phyloP scores from a whole-genome alignment of 2,888 invertebrate genomes.

The Eilema caniola region DNA sequence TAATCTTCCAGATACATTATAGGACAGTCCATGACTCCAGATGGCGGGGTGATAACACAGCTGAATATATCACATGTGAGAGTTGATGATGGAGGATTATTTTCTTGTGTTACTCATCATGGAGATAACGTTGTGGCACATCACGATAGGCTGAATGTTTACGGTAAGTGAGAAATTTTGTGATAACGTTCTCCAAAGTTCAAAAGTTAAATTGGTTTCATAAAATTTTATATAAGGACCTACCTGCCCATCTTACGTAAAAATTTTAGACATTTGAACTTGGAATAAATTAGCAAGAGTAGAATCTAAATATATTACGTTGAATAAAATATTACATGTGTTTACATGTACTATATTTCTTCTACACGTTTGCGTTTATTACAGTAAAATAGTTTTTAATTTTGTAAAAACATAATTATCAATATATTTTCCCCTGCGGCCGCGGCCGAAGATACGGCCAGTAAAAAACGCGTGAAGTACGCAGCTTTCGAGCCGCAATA shows the following conservation, averaged over 20 bases:
- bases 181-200: neutral
- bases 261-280: neutral
- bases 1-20: conserved; percentile 67
- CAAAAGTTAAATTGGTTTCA: conserved; percentile 6
- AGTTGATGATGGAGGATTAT: conserved; percentile 88
- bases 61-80: conserved; percentile 86
- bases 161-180: conserved; percentile 69
- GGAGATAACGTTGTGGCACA: conserved; percentile 69
- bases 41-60: conserved; percentile 73
- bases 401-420: no score
- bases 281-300: neutral
- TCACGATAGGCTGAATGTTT: conserved; percentile 83
- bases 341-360: no score
- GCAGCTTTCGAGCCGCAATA: no score
- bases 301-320: neutral
- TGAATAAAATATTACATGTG: neutral
- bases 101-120: conserved; percentile 86
- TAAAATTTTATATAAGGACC: neutral
- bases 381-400: no score
- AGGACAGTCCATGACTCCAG: conserved; percentile 74
- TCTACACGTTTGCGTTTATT: no score
- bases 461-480: no score
- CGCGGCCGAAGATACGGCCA: no score
- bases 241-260: neutral
- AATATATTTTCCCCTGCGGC: no score